phyloP scores from a whole-genome alignment of 2,797 vertebrate genomes.

The Botia almorhae region DNA sequence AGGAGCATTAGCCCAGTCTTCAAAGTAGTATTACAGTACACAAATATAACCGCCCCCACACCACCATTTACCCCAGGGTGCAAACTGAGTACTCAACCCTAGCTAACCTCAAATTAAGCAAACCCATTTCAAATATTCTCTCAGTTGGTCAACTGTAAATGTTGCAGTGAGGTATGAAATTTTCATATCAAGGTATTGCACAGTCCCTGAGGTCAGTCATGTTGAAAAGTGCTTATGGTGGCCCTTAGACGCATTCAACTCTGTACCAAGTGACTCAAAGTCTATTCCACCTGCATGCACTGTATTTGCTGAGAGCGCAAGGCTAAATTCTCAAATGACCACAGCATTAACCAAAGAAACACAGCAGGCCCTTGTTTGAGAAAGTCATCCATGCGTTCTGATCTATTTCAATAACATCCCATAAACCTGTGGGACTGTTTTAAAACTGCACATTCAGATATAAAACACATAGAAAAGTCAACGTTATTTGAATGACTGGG shows the following conservation, averaged over 20 bases:
- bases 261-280: conserved; percentile 48
- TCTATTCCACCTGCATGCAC: conserved; percentile 42
- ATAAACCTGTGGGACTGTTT: conserved; percentile 43
- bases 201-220: conserved; percentile 31
- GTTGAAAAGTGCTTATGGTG: conserved; percentile 59
- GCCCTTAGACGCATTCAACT: conserved; percentile 17
- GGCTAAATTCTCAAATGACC: conserved; percentile 36
- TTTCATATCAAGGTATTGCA: conserved; percentile 49
- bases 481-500: conserved; percentile 19
- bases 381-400: conserved; percentile 37
- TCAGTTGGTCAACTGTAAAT: conserved; percentile 39
- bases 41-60: neutral
- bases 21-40: neutral
- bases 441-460: conserved; percentile 28
- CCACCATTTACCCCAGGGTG: neutral
- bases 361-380: conserved; percentile 48
- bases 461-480: conserved; percentile 11
- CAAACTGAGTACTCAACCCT: conserved; percentile 11
- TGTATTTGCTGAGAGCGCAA: conserved; percentile 57
- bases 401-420: conserved; percentile 42
- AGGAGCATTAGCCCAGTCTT: conserved; percentile 69
- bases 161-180: conserved; percentile 46
- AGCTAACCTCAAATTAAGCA: conserved; percentile 32
- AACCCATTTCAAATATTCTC: conserved; percentile 25
- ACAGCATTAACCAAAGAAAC: conserved; percentile 26